Base-by-base conservation (phyloP, 2,113 vertebrate species). In the Xenotilapia caudafasciata region DNA sequence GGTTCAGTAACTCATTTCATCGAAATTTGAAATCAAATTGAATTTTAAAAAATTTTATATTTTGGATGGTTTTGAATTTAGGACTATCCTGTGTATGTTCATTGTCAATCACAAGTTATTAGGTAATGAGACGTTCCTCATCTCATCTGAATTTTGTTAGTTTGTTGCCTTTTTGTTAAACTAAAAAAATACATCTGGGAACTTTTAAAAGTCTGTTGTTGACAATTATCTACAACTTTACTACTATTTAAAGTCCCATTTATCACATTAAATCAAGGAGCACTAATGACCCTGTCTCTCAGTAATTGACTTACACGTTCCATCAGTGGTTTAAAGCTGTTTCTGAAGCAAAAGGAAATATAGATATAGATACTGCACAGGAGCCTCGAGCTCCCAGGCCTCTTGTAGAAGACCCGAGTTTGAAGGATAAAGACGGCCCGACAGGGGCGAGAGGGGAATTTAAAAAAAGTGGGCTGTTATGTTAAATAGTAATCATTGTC, bases 21-120 rank as follows among this genome's bases (percentile, higher is more conserved):
- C 1, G 0, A 65, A 65, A 65, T 35, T 13, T 65, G 0, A 21
- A 38, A 38, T 65, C 60, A 21, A 65, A 65, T n/a, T 38, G 60
- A 65, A 35, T n/a, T 35, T 35, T 7, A n/a, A 35, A 62, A 7
- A 2, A 0, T 38, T 2, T 0, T 0, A 65, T 38, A 38, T 38
- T 65, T 38, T 65, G 33, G 19, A 65, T 1, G 2, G 7, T 70
- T 70, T 40, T 3, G 1, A 40, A 40, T 40, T 1, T 13, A 40
- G 62, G 12, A 70, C 1, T 70, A 42, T 42, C 35, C 1, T 14
- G 65, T 14, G n/a, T 1, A 23, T 42, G 35, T 21, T 68, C 0
- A 68, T 40, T 55, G 21, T 55, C 21, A 55, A 55, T 55, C 54
- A 65, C n/a, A 70, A 70, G n/a, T 70, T 40, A 14, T 14, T 23